Percentiles rank a stretch among this genome's conserved stretches.
These are phyloP conservation scores for Sarcophaga subvicina DNA, from an alignment of 2,888 invertebrate species.

Conservation along the genomic window DNA sequence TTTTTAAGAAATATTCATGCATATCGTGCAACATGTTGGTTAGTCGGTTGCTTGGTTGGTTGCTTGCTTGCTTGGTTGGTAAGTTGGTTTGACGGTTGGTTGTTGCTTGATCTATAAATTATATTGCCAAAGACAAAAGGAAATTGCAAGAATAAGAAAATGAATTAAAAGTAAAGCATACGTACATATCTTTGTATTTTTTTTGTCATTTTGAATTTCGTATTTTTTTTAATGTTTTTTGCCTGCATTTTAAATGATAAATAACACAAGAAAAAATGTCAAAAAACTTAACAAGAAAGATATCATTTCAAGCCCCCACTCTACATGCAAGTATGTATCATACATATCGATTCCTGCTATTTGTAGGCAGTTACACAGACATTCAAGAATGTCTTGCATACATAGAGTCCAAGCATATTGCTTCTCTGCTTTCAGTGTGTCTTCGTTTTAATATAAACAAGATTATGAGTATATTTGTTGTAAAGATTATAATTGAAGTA, in stretches of 20 bases:
- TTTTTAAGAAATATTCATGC: slow-evolving; percentile 55
- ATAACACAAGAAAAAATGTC: slow-evolving; percentile 67
- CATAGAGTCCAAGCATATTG: background rate
- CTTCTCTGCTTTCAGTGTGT: slow-evolving; percentile 23
- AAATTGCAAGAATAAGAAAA: slow-evolving; percentile 31
- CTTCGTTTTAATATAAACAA: slow-evolving; percentile 67
- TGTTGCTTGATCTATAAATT: slow-evolving; percentile 65
- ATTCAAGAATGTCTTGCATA: background rate
- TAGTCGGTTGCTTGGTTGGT: background rate
- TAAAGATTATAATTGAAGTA: slow-evolving; percentile 67
- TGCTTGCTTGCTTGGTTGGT: slow-evolving; percentile 4
- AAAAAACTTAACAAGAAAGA: slow-evolving; percentile 64
- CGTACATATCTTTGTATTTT: slow-evolving; percentile 46
- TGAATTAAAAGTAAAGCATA: slow-evolving; percentile 48
- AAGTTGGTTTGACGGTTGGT: slow-evolving; percentile 3
- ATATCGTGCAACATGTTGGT: slow-evolving; percentile 53
- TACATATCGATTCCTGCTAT: slow-evolving; percentile 18
- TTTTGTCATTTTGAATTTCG: slow-evolving; percentile 48
- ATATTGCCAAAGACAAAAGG: slow-evolving; percentile 58
- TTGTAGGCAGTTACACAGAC: slow-evolving; percentile 39
- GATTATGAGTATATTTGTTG: slow-evolving; percentile 66
- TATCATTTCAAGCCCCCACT: slow-evolving; percentile 67
- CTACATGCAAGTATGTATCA: slow-evolving; percentile 15
- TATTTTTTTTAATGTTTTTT: slow-evolving; percentile 9
- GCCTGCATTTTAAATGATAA: slow-evolving; percentile 55